Conservation (phyloP, 2,113 vertebrate genomes). For the Cervus canadensis region DNA sequence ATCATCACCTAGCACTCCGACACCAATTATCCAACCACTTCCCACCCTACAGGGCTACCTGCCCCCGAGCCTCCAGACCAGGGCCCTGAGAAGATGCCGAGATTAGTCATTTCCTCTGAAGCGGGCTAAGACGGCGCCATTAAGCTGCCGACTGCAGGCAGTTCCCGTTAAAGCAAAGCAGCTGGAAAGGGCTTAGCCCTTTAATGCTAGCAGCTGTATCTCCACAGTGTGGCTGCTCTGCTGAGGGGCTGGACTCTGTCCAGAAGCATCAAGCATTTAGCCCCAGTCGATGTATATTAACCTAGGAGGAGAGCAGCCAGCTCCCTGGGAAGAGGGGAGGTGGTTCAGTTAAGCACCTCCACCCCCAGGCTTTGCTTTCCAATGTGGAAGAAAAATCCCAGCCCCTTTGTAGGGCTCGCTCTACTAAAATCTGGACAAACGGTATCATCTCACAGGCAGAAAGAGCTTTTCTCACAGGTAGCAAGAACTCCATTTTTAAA, state of each 20-base stretch:
- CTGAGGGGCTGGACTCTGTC: constrained; percentile 60
- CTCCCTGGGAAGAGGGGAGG: neutral
- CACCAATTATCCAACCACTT: constrained; percentile 41
- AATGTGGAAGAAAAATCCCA: constrained; percentile 18
- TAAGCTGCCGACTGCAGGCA: constrained; percentile 55
- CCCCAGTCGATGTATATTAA: constrained; percentile 58
- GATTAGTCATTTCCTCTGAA: constrained; percentile 67
- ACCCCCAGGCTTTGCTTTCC: constrained; percentile 27
- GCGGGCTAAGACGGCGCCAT: constrained; percentile 43
- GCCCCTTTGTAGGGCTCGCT: neutral
- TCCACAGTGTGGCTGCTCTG: constrained; percentile 46
- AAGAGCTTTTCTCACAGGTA: neutral
- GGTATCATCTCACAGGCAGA: neutral
- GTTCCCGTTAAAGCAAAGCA: constrained; percentile 67
- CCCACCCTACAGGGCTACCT: neutral
- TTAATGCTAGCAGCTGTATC: constrained; percentile 72
- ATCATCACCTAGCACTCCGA: neutral
- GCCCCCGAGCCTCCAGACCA: constrained; percentile 11
- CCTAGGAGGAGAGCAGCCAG: constrained; percentile 55
- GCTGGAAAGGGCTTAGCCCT: constrained; percentile 73
- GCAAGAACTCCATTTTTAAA: constrained; percentile 16
- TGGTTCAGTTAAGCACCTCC: constrained; percentile 3
- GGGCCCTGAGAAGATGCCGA: constrained; percentile 33
- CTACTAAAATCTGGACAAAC: constrained; percentile 28
- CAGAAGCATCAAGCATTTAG: constrained; percentile 64